Evolutionary conservation across 2,888 invertebrate species (phyloP).

Genomic region (Strigamia crassipes): DNA sequence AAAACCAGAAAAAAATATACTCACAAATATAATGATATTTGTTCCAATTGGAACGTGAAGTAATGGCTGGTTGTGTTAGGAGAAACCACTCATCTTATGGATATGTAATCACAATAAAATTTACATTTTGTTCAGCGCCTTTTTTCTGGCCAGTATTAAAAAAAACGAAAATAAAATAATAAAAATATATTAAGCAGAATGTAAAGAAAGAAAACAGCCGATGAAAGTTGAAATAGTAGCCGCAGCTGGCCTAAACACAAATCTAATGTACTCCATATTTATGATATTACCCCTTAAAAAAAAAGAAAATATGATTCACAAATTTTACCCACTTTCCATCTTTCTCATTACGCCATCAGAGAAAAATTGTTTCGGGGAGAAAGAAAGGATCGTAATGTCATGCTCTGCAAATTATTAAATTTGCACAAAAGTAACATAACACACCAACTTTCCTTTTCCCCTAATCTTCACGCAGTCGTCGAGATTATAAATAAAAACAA

Average conservation of each 20-base stretch:
- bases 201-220: slow-evolving; percentile 17
- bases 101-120: slow-evolving; percentile 48
- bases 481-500: slow-evolving; percentile 47
- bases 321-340: slow-evolving; percentile 12
- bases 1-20: not conserved
- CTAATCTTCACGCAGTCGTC: slow-evolving; percentile 34
- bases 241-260: slow-evolving; percentile 21
- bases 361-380: not conserved
- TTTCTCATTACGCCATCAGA: not conserved
- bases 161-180: not conserved
- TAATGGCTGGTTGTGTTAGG: slow-evolving; percentile 39
- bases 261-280: slow-evolving; percentile 16
- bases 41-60: slow-evolving; percentile 21
- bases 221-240: slow-evolving; percentile 21
- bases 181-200: slow-evolving; percentile 6
- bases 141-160: slow-evolving; percentile 1
- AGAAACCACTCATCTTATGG: slow-evolving; percentile 44
- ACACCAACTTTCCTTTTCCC: slow-evolving; percentile 33
- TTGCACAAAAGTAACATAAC: slow-evolving; percentile 38
- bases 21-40: slow-evolving; percentile 14
- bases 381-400: slow-evolving; percentile 45
- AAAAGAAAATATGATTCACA: not conserved
- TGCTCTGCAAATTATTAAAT: slow-evolving; percentile 48
- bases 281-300: not conserved
- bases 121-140: slow-evolving; percentile 43